Evolutionary conservation across 2,797 vertebrate genomes (phyloP).

Genomic region (Pseudocheirus occidentalis): DNA sequence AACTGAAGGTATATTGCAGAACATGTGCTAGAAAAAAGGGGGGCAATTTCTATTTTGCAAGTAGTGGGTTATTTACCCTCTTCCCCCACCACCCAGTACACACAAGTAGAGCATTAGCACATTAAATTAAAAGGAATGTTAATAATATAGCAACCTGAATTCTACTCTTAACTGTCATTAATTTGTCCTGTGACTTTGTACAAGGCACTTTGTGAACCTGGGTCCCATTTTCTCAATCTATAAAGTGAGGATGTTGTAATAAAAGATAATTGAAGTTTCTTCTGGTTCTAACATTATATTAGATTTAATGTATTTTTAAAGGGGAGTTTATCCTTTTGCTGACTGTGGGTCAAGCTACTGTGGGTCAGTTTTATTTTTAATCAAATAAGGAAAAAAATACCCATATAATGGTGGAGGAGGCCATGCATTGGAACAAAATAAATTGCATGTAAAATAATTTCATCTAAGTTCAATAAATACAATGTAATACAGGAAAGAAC

Average conservation of each 20-base stretch:
- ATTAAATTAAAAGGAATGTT: background rate
- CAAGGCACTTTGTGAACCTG: background rate
- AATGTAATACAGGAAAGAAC: background rate
- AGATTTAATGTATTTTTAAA: background rate
- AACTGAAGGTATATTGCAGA: background rate
- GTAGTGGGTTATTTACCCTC: background rate
- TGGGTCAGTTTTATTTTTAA: background rate
- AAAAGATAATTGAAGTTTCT: background rate
- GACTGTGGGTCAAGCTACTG: background rate
- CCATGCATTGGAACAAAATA: background rate
- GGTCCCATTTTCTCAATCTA: background rate
- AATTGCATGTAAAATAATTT: background rate
- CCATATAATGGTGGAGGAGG: background rate
- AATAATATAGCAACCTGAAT: background rate
- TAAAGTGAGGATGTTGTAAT: background rate
- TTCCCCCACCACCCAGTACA: background rate
- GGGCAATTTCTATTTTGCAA: conserved; percentile 21
- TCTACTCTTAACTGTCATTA: background rate
- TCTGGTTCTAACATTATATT: background rate
- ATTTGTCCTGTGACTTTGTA: background rate
- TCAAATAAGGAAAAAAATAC: background rate
- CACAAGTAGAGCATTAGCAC: background rate
- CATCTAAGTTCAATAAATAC: background rate
- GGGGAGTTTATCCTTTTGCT: background rate
- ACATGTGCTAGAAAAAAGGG: conserved; percentile 30